A percentile compares a stretch with the other conserved stretches of the same genome.
Conservation (phyloP, 2,113 vertebrate genomes). For the Suricata suricatta region DNA sequence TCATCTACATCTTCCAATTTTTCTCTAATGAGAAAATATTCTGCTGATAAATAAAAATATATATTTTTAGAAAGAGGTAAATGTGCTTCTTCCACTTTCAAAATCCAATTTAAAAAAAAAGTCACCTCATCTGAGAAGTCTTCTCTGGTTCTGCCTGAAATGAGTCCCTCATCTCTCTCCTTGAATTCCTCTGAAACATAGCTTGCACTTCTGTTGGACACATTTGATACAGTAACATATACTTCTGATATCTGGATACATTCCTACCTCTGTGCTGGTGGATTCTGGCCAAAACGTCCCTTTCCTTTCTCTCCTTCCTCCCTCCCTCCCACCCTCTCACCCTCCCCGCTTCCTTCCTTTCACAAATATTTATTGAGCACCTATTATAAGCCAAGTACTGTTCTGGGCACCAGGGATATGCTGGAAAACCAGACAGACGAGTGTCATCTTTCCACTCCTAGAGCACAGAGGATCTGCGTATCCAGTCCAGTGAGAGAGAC, state of each 20-base stretch:
- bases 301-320: not conserved
- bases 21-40: not conserved
- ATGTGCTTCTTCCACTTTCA: not conserved
- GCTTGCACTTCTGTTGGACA: too few relatives aligned
- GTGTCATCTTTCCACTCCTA: rapidly evolving
- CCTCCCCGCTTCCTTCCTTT: too few relatives aligned
- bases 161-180: rapidly evolving
- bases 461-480: rapidly evolving
- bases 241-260: too few relatives aligned
- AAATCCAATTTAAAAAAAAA: not conserved
- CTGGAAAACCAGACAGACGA: rapidly evolving
- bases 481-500: rapidly evolving
- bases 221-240: rapidly evolving
- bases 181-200: not conserved
- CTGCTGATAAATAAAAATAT: not conserved
- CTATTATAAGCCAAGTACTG: not conserved
- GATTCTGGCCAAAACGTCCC: not conserved
- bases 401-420: not conserved
- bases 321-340: not conserved
- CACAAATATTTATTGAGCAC: not conserved
- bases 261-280: not conserved
- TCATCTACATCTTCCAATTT: not conserved
- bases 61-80: not conserved
- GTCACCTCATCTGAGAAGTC: not conserved
- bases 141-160: not conserved